Evolutionary conservation across 2,113 vertebrate species (phyloP).

Genomic region (Vulpes vulpes): DNA sequence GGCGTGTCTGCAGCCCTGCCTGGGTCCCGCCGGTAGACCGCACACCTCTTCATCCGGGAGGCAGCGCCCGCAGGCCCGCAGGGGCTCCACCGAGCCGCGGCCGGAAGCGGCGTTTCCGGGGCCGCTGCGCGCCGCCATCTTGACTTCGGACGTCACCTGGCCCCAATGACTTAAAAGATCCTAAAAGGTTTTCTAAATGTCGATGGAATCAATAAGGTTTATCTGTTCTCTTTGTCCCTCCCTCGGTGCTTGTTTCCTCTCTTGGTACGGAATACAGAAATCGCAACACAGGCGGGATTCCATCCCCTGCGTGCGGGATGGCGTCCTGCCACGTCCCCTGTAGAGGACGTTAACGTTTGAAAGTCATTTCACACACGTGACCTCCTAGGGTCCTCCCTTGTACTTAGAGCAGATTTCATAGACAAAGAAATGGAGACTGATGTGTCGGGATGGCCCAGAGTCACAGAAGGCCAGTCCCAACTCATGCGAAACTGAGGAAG

Average conservation of each 20-base stretch:
- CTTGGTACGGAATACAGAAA: neutral
- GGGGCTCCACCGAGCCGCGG: too few relatives aligned
- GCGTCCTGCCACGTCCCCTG: neutral
- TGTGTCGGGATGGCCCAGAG: neutral
- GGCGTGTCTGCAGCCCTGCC: too few relatives aligned
- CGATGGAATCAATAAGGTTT: neutral
- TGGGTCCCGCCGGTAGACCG: too few relatives aligned
- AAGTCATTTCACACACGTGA: neutral
- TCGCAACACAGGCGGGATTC: neutral
- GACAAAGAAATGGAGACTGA: neutral
- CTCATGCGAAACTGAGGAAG: neutral
- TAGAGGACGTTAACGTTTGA: neutral
- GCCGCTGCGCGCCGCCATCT: too few relatives aligned
- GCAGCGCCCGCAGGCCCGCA: too few relatives aligned
- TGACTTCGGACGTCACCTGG: too few relatives aligned
- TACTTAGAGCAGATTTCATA: neutral
- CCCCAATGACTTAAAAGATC: neutral
- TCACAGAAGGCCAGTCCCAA: neutral
- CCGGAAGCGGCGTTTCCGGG: too few relatives aligned
- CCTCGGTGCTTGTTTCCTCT: neutral
- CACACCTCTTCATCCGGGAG: too few relatives aligned
- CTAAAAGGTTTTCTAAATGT: constrained; percentile 2
- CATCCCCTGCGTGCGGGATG: neutral
- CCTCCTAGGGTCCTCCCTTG: neutral
- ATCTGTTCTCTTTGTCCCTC: neutral